phyloP scores from a whole-genome alignment of 2,113 vertebrate species.

The Regulus satrapa region DNA sequence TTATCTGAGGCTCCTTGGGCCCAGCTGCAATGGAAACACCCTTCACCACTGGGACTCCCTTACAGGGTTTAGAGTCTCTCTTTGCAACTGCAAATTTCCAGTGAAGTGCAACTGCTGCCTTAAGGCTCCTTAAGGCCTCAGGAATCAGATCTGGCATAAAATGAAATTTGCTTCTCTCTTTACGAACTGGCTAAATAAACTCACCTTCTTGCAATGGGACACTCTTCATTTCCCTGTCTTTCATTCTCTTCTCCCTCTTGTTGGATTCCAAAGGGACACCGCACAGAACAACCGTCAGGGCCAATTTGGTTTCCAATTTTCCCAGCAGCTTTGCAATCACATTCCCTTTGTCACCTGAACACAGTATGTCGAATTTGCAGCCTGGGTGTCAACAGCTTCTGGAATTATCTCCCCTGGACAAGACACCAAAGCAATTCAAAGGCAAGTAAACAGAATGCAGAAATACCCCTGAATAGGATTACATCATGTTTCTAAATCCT shows the following conservation, averaged over 20 bases:
- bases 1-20: background rate
- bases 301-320: constrained; percentile 35
- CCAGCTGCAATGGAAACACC: background rate
- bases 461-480: constrained; percentile 4
- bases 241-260: background rate
- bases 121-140: background rate
- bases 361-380: background rate
- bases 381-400: background rate
- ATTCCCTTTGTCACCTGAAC: constrained; percentile 14
- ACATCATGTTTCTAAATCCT: background rate
- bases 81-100: background rate
- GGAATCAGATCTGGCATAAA: background rate
- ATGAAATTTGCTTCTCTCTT: background rate
- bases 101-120: background rate
- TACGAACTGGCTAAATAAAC: constrained; percentile 14
- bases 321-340: constrained; percentile 7
- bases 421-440: constrained; percentile 25
- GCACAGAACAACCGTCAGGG: background rate
- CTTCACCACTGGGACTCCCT: background rate
- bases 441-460: constrained; percentile 35
- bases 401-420: constrained; percentile 40
- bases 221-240: background rate
- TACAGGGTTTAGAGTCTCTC: background rate
- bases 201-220: background rate
- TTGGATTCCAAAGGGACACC: constrained; percentile 11